Evolutionary conservation across 2,888 invertebrate genomes (phyloP), one percentile per base, ranked within the genome.

Genomic region (Baronia brevicornis): DNA sequence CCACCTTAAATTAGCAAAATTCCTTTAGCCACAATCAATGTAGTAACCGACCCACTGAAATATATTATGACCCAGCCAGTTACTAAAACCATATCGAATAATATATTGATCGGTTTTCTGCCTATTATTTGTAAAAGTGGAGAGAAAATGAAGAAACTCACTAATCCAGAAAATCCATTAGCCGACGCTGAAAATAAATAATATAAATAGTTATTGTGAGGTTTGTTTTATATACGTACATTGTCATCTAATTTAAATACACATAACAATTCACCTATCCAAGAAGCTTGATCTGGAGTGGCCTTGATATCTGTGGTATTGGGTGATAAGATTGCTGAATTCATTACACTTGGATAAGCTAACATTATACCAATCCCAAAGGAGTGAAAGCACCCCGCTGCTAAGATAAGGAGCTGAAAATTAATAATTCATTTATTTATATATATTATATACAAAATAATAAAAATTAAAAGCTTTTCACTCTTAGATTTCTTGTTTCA

Each of bases 151-250:
- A 55, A 35, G 14, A 54, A 56, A 2, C 67, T 66, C 1, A 54
- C 2, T 4, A 54, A 15, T 0, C 62, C 64, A 0, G 58, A 39
- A 4, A 65, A 7, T 1, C 66, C 65, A n/a, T 49, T 45, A 13
- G 42, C 40, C 3, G 62, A 49, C 33, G 57, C 68, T 69, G 49
- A 25, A 57, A 54, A n/a, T n/a, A n/a, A n/a, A n/a, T n/a, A n/a
- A n/a, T n/a, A n/a, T n/a, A n/a, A n/a, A n/a, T n/a, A n/a, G n/a
- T n/a, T n/a, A n/a, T n/a, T n/a, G n/a, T n/a, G n/a, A n/a, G n/a
- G n/a, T n/a, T n/a, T n/a, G n/a, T n/a, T n/a, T n/a, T n/a, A n/a
- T n/a, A n/a, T n/a, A n/a, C n/a, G n/a, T n/a, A n/a, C n/a, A 12
- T 6, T 4, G 13, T 7, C 11, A 12, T 7, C 4, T 25, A 7